Evolutionary conservation across 2,888 invertebrate genomes (phyloP), one percentile per base, ranked within the genome.

Genomic region (Pristionchus japonicus): DNA sequence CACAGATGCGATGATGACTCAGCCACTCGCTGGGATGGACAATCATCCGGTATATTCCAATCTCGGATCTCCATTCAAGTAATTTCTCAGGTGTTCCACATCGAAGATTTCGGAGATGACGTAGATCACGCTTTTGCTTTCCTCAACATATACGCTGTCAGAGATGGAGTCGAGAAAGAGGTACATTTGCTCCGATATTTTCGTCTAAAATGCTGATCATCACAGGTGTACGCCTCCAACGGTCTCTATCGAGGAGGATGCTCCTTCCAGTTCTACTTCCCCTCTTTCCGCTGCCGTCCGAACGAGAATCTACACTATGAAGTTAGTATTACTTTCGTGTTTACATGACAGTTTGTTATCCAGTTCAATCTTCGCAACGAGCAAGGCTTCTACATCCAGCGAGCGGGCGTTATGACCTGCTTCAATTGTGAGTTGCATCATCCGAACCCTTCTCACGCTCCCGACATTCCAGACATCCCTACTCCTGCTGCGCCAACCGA

Each of bases 231-330:
- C 57, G 91, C 91, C 77, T 91, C 92, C 6, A 92, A 89, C 74
- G 92, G 92, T 74, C 85, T 91, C 57, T 93, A 89, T 89, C 90
- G 93, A 74, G 91, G 90, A 67, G 91, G 89, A 47, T 93, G 93
- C 88, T 64, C 88, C n/a, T 92, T 89, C 89, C 88, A 91, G 86
- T 91, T 92, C 90, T 92, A 91, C 84, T 93, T 93, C 90, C 90
- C 91, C n/a, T 90, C 92, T 61, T 91, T 91, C 89, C 89, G 90
- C 7, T 93, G 93, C 88, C 87, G 89, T 40, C 89, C 90, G 4
- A 89, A 92, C 74, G 91, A 92, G 77, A 88, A 89, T n/a, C 90
- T 93, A 67, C 92, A 92, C 89, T 92, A 92, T 89, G 92, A 92
- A 82, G 89, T 91, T 15, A 17, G 40, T 20, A 7, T 3, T 17